A percentile compares a stretch with the other conserved stretches of the same genome.
phyloP scores from a whole-genome alignment of 2,113 vertebrate genomes.

The Ibidorhyncha struthersii region DNA sequence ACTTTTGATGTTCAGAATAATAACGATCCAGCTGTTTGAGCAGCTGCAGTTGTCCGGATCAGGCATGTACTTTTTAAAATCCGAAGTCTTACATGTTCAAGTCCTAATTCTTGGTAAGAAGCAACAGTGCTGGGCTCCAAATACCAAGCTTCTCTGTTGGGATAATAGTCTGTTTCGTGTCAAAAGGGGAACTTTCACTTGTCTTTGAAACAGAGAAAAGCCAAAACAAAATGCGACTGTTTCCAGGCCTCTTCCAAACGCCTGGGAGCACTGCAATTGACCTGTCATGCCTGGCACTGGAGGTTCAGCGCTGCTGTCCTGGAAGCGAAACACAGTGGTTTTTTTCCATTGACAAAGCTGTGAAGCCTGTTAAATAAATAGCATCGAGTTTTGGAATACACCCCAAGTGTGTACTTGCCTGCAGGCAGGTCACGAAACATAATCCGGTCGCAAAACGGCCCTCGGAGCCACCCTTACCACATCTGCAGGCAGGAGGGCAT shows the following conservation, averaged over 20 bases:
- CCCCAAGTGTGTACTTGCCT: background rate
- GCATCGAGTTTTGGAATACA: background rate
- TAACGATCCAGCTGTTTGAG: background rate
- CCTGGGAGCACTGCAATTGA: background rate
- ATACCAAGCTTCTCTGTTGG: background rate
- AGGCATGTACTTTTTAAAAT: too few species aligned
- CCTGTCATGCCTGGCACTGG: background rate
- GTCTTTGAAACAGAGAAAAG: background rate
- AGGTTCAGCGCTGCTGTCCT: too few species aligned
- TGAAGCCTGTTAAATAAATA: background rate
- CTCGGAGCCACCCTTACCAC: background rate
- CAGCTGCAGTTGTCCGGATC: background rate
- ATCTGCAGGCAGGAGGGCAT: background rate
- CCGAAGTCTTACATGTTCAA: rapidly evolving
- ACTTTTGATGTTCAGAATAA: background rate
- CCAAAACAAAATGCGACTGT: background rate
- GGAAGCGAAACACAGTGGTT: too few species aligned
- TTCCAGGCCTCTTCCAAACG: background rate
- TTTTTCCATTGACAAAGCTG: background rate
- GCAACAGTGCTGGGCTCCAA: background rate
- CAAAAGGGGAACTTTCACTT: background rate
- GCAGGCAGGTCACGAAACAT: background rate
- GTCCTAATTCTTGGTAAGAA: background rate
- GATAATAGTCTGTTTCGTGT: rapidly evolving
- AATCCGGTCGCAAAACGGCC: background rate